A percentile compares a stretch with the other conserved stretches of the same genome.
phyloP scores from a whole-genome alignment of 2,888 invertebrate genomes.

The Ferdinandea cuprea region DNA sequence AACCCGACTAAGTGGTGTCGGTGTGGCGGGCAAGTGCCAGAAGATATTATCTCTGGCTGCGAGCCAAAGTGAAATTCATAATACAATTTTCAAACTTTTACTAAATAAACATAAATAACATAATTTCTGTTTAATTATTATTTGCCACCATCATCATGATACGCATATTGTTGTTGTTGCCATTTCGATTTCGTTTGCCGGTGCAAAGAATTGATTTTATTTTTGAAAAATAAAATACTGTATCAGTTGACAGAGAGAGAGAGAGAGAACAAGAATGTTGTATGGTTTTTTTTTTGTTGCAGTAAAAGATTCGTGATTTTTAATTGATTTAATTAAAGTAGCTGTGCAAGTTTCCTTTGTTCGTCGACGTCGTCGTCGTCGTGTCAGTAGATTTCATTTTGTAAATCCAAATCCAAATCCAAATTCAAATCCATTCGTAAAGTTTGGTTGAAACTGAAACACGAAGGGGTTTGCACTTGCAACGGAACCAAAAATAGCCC shows the following conservation, averaged over 20 bases:
- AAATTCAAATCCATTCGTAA: conserved; percentile 56
- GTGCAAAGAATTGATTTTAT: conserved; percentile 64
- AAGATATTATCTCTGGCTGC: conserved; percentile 69
- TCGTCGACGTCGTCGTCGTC: conserved; percentile 12
- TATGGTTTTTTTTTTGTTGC: not conserved
- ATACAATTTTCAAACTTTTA: conserved; percentile 44
- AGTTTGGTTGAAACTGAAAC: conserved; percentile 54
- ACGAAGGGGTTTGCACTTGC: conserved; percentile 66
- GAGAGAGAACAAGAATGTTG: conserved; percentile 34
- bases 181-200: conserved; percentile 32
- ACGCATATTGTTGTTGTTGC: conserved; percentile 11
- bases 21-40: conserved; percentile 10
- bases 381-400: conserved; percentile 26
- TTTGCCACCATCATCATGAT: too few species aligned
- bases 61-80: conserved; percentile 59
- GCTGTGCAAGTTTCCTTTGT: conserved; percentile 59
- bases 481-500: conserved; percentile 56
- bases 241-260: conserved; percentile 30
- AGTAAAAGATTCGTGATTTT: conserved; percentile 51
- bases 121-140: conserved; percentile 70
- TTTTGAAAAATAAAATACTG: conserved; percentile 19
- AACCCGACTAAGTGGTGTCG: conserved; percentile 25
- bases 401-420: conserved; percentile 64
- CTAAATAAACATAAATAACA: conserved; percentile 61
- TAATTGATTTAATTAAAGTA: conserved; percentile 74